Base-by-base conservation (phyloP, 2,888 invertebrate genomes). In the Bimastos eiseni region DNA sequence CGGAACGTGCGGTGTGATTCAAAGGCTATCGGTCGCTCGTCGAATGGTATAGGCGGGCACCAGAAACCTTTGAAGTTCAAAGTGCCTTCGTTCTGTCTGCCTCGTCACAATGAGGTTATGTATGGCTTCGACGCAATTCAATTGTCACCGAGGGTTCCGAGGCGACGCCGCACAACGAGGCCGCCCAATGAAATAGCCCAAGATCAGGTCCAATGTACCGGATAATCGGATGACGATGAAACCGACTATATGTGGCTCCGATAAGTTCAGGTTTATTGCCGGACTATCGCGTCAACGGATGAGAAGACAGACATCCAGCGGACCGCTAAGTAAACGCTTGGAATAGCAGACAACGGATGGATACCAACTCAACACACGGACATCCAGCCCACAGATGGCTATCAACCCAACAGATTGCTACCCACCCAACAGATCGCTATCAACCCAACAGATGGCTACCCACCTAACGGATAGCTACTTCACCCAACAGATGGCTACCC, bases 161-260 rank as follows among this genome's bases (percentile, higher is more conserved):
- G 70, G 70, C n/a, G 70, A 70, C 30, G 70, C 70, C 70, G 70
- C 70, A n/a, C 70, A 70, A n/a, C 70, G 70, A 70, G 30, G 17
- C 70, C 70, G 70, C n/a, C 70, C 70, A n/a, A 70, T 70, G n/a
- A 70, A 70, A 70, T 70, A 70, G 70, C 70, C 70, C 70, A n/a
- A 70, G 70, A 70, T 70, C 70, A 30, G 70, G 0, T 30, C 70
- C 70, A 70, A n/a, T n/a, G 70, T n/a, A n/a, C 8, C 70, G 70
- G n/a, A 70, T 70, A 70, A 70, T 70, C 70, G 70, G 8, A 8
- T 70, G 70, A n/a, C 70, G 70, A n/a, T 70, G 70, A 70, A 70
- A 70, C 30, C 70, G n/a, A n/a, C 8, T 70, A 70, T 8, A n/a
- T 70, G 70, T n/a, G 11, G 8, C n/a, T n/a, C 70, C 8, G 70